These are phyloP conservation scores for Ramphastos sulfuratus DNA, from an alignment of 2,113 vertebrate species.

Conservation along the genomic window DNA sequence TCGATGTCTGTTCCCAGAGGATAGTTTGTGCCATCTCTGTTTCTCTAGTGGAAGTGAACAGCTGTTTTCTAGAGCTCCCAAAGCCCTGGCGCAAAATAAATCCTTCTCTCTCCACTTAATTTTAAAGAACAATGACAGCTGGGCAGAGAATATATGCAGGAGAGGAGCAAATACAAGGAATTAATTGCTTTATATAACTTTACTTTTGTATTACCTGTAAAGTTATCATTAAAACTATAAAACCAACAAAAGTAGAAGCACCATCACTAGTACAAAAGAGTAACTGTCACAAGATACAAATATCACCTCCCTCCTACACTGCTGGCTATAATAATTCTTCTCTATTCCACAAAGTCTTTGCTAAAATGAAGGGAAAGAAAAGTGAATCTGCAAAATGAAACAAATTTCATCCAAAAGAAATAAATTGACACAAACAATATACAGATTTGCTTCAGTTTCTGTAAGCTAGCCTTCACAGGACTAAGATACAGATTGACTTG, in stretches of 20 bases:
- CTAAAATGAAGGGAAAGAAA: not conserved
- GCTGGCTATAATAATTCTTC: accelerated
- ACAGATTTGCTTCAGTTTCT: not conserved
- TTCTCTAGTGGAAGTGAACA: slow-evolving; percentile 58
- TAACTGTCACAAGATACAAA: not conserved
- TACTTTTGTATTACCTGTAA: not conserved
- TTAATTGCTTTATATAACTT: not conserved
- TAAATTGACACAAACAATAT: not conserved
- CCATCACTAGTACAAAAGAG: accelerated
- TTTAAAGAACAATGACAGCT: not conserved
- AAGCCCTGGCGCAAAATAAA: slow-evolving; percentile 51
- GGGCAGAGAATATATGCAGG: not conserved
- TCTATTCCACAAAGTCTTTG: not conserved
- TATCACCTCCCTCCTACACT: not conserved
- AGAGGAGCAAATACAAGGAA: not conserved
- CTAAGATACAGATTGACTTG: not conserved
- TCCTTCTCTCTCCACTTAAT: slow-evolving; percentile 42
- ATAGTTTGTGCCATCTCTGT: not conserved
- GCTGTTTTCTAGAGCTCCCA: slow-evolving; percentile 63
- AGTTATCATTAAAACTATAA: not conserved
- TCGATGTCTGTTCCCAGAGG: slow-evolving; percentile 44
- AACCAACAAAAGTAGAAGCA: not conserved
- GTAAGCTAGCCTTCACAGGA: not conserved
- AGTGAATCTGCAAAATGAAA: not conserved
- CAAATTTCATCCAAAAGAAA: not conserved